Base-by-base conservation (phyloP, 2,113 vertebrate species). In the Misgurnus anguillicaudatus region DNA sequence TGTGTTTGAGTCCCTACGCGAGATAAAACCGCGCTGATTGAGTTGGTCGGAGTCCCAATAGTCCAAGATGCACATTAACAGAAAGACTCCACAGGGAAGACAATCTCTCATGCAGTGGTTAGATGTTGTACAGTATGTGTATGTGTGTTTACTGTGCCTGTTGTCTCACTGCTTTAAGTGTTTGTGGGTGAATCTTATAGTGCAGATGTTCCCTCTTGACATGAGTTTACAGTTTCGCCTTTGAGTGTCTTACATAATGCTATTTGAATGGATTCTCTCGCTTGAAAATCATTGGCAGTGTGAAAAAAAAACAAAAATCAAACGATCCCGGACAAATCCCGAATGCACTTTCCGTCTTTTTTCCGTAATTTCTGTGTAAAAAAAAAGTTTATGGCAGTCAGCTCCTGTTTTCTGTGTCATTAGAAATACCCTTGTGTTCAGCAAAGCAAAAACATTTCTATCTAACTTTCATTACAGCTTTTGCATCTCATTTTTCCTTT, bases 11-110 rank as follows among this genome's bases (percentile, higher is more conserved):
- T 75, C 73, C 42, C 36, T 41, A 19, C 10, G 9, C 45, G 19
- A 45, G 39, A 51, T 64, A 51, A 64, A 76, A 64, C 61, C 1
- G 31, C 51, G 74, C 74, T 79, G 87, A 90, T 84, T 84, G 60
- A 82, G 86, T 86, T 81, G 86, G 80, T 53, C 61, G 9, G 9
- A n/a, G 48, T 80, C 85, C 87, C 85, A 67, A 31, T 67, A 61
- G 41, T 7, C 67, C 76, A 75, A 62, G 16, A 36, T 45, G 64
- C 77, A 89, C 87, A 76, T 9, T 41, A 51, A 63, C 39, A 10
- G 62, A 70, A 39, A 39, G 9, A 48, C 64, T 9, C 71, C 51
- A 6, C 13, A 6, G 42, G 79, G 57, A 64, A 45, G 14, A 68
- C 31, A 63, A 64, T 51, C 16, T 64, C 45, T 76, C 19, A 62